Conservation (phyloP, 1,140 invertebrate genomes). For the Tetranychus cinnabarinus region DNA sequence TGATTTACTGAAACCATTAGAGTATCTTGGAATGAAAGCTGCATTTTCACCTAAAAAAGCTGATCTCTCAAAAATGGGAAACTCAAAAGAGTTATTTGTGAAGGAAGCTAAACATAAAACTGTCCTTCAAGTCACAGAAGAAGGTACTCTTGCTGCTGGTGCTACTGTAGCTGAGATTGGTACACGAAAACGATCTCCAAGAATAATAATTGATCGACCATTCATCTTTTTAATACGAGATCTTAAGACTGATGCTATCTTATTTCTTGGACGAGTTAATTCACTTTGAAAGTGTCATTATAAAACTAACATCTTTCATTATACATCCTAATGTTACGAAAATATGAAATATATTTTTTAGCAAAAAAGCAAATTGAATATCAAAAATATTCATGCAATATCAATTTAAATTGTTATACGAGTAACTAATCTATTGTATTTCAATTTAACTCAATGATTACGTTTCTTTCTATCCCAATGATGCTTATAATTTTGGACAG, state of each 20-base stretch:
- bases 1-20: background rate
- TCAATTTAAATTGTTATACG: too few species aligned
- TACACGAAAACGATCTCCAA: constrained; percentile 11
- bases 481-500: too few species aligned
- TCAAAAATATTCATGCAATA: too few species aligned
- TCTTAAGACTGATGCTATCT: constrained; percentile 26
- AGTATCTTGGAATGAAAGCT: background rate
- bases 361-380: too few species aligned
- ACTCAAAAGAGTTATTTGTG: constrained; percentile 23
- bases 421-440: too few species aligned
- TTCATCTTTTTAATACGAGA: constrained; percentile 45
- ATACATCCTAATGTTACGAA: too few species aligned
- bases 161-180: constrained; percentile 30
- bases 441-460: too few species aligned
- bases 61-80: background rate
- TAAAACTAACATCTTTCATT: too few species aligned
- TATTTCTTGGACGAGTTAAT: constrained; percentile 33
- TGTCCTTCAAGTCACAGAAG: constrained; percentile 50
- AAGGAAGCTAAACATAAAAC: constrained; percentile 45
- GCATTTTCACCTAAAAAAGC: background rate
- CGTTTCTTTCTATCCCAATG: too few species aligned
- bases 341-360: too few species aligned
- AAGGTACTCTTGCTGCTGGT: constrained; percentile 46
- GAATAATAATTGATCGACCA: constrained; percentile 32
- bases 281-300: background rate